Evolutionary conservation across 2,888 invertebrate species (phyloP).

Genomic region (Epirrhoe tristata): DNA sequence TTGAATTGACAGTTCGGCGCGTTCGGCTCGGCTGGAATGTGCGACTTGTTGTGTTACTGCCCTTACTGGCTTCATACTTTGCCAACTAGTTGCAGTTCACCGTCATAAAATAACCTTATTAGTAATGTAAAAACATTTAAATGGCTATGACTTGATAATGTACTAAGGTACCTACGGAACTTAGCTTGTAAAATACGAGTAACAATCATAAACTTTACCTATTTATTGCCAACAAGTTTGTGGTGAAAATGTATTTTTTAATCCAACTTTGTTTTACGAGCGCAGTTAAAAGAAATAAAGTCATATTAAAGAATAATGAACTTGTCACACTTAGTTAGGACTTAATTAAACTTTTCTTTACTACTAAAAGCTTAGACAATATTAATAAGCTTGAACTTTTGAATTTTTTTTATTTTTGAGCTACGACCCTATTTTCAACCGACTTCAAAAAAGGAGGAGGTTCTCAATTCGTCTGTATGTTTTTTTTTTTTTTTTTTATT

Average conservation of each 20-base stretch:
- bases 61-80: no score
- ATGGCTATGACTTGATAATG: no score
- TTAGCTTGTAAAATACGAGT: conserved; percentile 11
- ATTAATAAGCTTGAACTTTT: conserved; percentile 13
- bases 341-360: conserved; percentile 33
- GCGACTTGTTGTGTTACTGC: no score
- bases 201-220: conserved; percentile 14
- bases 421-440: background rate
- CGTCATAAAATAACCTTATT: no score
- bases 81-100: no score
- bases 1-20: no score
- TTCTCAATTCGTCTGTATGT: no score
- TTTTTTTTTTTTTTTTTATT: background rate
- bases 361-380: conserved; percentile 1
- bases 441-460: no score
- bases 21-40: no score
- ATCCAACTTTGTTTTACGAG: conserved; percentile 30
- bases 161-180: background rate
- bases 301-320: conserved; percentile 31
- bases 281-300: conserved; percentile 28
- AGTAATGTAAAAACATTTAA: no score
- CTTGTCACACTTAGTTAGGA: conserved; percentile 34
- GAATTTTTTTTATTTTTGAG: background rate
- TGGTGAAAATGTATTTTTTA: conserved; percentile 24
- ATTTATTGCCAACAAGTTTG: conserved; percentile 21